phyloP scores from a whole-genome alignment of 1,140 invertebrate genomes.

The Aradophagus sp. region DNA sequence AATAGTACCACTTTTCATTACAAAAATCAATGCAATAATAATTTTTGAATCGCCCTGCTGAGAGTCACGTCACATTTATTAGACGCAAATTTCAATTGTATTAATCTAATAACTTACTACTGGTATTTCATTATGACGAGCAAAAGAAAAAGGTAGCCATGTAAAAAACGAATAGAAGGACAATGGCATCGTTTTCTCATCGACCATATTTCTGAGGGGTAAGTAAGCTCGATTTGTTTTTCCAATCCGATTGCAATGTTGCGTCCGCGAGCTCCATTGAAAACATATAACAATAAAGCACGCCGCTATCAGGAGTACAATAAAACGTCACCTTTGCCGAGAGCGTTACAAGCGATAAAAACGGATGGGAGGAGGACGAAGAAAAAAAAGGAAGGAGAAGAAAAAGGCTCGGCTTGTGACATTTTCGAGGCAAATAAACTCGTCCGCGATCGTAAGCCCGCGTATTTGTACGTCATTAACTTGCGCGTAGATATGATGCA shows the following conservation, averaged over 20 bases:
- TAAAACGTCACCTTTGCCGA: constrained; percentile 38
- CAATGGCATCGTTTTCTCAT: too few relatives aligned
- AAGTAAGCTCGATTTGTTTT: constrained; percentile 36
- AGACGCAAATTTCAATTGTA: too few relatives aligned
- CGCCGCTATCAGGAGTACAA: constrained; percentile 33
- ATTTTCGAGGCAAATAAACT: constrained; percentile 44
- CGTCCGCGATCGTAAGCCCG: constrained; percentile 39
- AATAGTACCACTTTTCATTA: too few relatives aligned
- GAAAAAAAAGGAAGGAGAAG: too few relatives aligned
- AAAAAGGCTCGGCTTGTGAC: constrained; percentile 1
- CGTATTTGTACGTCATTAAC: constrained; percentile 54
- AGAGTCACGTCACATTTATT: too few relatives aligned
- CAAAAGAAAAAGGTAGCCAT: too few relatives aligned
- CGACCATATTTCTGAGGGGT: too few relatives aligned
- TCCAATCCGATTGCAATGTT: constrained; percentile 34
- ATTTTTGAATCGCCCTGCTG: too few relatives aligned
- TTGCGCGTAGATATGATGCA: constrained; percentile 46
- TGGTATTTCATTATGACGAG: too few relatives aligned
- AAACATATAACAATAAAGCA: constrained; percentile 46
- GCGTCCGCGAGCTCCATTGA: constrained; percentile 27
- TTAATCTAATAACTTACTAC: too few relatives aligned
- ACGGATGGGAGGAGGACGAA: constrained; percentile 4
- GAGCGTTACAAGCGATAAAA: constrained; percentile 29
- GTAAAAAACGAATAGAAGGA: too few relatives aligned
- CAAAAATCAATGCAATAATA: too few relatives aligned